A percentile compares a stretch with the other conserved stretches of the same genome.
These are phyloP conservation scores for Lucifuga dentata DNA, from an alignment of 2,113 vertebrate genomes.

Conservation along the genomic window DNA sequence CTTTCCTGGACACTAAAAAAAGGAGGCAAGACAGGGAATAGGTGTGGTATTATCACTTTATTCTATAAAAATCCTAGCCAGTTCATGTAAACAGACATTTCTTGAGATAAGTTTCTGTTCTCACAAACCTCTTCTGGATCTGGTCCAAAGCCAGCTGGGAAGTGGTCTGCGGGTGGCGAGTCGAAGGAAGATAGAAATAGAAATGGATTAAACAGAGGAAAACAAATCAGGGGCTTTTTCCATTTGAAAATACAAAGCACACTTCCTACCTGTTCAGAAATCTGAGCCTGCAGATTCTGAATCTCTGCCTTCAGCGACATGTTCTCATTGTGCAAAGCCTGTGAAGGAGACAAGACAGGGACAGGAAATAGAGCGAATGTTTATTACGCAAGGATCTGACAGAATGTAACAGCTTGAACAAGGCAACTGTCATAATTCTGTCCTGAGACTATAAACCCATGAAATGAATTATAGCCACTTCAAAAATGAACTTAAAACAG, in stretches of 20 bases:
- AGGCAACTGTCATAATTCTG: neutral
- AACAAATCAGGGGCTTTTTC: neutral
- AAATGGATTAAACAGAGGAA: slow-evolving; percentile 27
- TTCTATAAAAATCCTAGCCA: neutral
- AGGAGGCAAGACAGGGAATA: slow-evolving; percentile 2
- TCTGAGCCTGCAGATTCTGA: slow-evolving; percentile 90
- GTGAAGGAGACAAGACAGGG: slow-evolving; percentile 20
- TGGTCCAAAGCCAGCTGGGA: slow-evolving; percentile 80
- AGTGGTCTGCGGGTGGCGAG: slow-evolving; percentile 62
- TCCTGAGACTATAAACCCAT: neutral
- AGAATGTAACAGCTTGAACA: neutral
- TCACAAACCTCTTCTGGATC: slow-evolving; percentile 80
- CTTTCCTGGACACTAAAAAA: slow-evolving; percentile 87
- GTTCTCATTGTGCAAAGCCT: slow-evolving; percentile 94
- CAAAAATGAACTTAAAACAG: neutral
- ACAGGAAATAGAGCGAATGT: neutral
- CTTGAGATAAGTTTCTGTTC: neutral
- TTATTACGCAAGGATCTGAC: neutral
- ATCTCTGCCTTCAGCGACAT: slow-evolving; percentile 89
- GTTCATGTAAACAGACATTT: slow-evolving; percentile 1
- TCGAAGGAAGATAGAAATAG: slow-evolving; percentile 17
- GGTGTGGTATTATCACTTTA: too few species aligned
- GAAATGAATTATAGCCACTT: slow-evolving; percentile 8
- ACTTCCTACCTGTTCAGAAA: slow-evolving; percentile 90
- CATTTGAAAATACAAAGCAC: neutral